Conservation (phyloP, 1,140 invertebrate genomes). For the Gonioctena quinquepunctata region DNA sequence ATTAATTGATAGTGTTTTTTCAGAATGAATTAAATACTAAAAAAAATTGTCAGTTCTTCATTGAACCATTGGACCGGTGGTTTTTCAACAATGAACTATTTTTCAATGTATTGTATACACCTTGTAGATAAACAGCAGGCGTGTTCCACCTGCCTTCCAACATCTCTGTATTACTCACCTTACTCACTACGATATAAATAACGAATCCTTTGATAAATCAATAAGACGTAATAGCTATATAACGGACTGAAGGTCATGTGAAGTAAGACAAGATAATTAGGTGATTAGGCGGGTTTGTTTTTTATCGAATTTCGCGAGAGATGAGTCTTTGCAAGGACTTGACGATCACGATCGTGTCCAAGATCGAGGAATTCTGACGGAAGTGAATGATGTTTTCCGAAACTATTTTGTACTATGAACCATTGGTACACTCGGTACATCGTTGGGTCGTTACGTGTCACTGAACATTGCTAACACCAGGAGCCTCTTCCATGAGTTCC, state of each 20-base stretch:
- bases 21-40: too few relatives aligned
- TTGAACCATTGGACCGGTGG: too few relatives aligned
- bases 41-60: too few relatives aligned
- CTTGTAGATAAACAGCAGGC: not conserved
- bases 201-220: conserved; percentile 2
- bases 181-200: not conserved
- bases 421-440: too few relatives aligned
- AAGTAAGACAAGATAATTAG: conserved; percentile 13
- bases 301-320: not conserved
- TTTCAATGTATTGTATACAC: too few relatives aligned
- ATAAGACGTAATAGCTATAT: conserved; percentile 9
- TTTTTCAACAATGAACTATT: too few relatives aligned
- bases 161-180: not conserved
- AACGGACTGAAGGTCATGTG: conserved; percentile 19
- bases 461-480: too few relatives aligned
- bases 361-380: not conserved
- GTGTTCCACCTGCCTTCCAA: not conserved
- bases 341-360: not conserved
- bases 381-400: not conserved
- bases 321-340: conserved; percentile 6
- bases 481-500: too few relatives aligned
- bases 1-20: too few relatives aligned
- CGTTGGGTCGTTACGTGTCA: too few relatives aligned
- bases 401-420: not conserved
- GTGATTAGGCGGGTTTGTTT: conserved; percentile 3